Evolutionary conservation across 1,140 invertebrate genomes (phyloP).

Genomic region (Drosophila littoralis): DNA sequence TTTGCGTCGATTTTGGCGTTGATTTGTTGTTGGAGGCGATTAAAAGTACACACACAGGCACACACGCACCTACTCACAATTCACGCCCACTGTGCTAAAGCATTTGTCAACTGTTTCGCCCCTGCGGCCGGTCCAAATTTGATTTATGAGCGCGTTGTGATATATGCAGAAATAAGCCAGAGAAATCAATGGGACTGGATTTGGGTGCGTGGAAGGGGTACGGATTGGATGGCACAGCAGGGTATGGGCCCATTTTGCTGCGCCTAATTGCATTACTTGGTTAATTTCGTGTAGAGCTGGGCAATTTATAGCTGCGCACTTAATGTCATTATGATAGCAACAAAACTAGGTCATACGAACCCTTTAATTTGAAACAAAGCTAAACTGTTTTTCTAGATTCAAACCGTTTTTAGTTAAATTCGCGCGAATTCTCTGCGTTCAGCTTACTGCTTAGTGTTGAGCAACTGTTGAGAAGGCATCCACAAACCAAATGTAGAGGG

Average conservation of each 20-base stretch:
- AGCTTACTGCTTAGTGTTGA: neutral
- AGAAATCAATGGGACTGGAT: conserved; percentile 41
- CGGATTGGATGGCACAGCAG: conserved; percentile 14
- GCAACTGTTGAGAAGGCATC: neutral
- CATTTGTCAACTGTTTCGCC: conserved; percentile 61
- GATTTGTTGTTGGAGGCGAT: conserved; percentile 53
- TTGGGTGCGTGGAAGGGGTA: neutral
- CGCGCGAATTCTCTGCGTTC: neutral
- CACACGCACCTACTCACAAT: conserved; percentile 4
- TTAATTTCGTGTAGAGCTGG: conserved; percentile 33
- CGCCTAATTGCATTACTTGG: conserved; percentile 52
- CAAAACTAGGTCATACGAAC: conserved; percentile 35
- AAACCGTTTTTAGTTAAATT: neutral
- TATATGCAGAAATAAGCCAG: conserved; percentile 31
- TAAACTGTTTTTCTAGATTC: neutral
- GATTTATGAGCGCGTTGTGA: conserved; percentile 53
- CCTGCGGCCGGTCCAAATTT: conserved; percentile 48
- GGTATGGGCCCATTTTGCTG: conserved; percentile 27
- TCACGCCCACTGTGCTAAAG: conserved; percentile 28
- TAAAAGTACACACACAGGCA: conserved; percentile 22
- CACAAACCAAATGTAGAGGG: conserved; percentile 9
- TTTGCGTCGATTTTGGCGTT: conserved; percentile 43
- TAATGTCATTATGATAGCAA: conserved; percentile 21
- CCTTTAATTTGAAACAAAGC: conserved; percentile 9
- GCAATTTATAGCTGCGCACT: conserved; percentile 29